Conservation (phyloP, 2,113 vertebrate species). For the Aegypius monachus region DNA sequence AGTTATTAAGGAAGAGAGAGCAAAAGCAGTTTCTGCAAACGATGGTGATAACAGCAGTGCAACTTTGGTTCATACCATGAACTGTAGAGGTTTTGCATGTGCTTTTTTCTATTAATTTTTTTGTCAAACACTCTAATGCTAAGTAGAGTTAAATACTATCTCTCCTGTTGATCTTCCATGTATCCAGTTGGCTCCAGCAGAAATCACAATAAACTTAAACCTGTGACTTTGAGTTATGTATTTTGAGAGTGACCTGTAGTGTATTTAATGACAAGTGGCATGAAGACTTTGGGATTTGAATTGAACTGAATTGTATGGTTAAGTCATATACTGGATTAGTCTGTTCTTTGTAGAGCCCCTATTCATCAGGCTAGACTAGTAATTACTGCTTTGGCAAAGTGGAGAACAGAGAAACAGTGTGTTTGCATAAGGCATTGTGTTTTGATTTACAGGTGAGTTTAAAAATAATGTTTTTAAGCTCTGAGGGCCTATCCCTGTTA, state of each 20-base stretch:
- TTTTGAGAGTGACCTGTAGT: neutral
- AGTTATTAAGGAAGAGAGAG: slow-evolving; percentile 44
- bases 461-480: neutral
- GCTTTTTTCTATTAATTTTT: neutral
- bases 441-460: slow-evolving; percentile 9
- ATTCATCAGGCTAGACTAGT: neutral
- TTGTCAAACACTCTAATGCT: neutral
- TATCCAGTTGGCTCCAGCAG: neutral
- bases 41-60: neutral
- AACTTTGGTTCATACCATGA: neutral
- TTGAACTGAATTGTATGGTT: neutral
- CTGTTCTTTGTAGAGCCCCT: neutral
- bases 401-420: neutral
- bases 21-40: slow-evolving; percentile 6
- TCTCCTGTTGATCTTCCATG: neutral
- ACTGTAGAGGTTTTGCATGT: neutral
- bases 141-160: neutral
- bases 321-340: neutral
- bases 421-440: neutral
- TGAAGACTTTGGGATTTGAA: neutral
- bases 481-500: neutral
- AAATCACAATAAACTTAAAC: neutral
- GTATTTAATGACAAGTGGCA: neutral
- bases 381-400: neutral
- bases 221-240: neutral